Evolutionary conservation across 37 sponge, comb jelly and placozoan species (phyloP), one percentile per base, ranked within the genome.

Genomic region (Amphimedon queenslandica): DNA sequence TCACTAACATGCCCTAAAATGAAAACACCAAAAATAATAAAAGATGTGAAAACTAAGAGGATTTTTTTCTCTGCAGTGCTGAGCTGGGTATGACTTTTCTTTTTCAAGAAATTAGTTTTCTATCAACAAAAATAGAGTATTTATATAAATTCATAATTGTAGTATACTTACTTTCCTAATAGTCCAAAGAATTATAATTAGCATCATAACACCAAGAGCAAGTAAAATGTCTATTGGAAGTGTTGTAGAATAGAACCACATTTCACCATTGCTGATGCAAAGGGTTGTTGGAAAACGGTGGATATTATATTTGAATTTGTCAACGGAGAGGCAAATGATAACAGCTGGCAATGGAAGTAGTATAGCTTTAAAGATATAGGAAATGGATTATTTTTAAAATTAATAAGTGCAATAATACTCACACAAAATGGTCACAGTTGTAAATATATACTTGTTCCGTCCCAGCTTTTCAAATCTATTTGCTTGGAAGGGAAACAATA

Each of bases 61-160:
- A 80, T 42, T 25, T 80, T 80, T 41, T 47, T 72, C 56, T 80
- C 81, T 51, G 66, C 81, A 2, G 58, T 53, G 6, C 73, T 29
- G 32, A 80, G 53, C 53, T 47, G 8, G 13, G 13, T 13, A 18
- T 47, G 8, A 8, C 13, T 13, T 47, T 47, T 8, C 13, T 47
- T 47, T 47, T 8, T 18, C 8, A 18, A 18, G 13, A 13, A 47
- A n/a, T n/a, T n/a, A 18, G 53, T 13, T 47, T 13, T 47, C 13
- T 18, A n/a, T n/a, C n/a, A n/a, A n/a, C n/a, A n/a, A n/a, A n/a
- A n/a, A n/a, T n/a, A n/a, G n/a, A n/a, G n/a, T n/a, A n/a, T n/a
- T n/a, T n/a, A n/a, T n/a, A n/a, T n/a, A n/a, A n/a, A n/a, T n/a
- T n/a, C n/a, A n/a, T n/a, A n/a, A n/a, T n/a, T n/a, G n/a, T n/a